A percentile compares a stretch with the other conserved stretches of the same genome.
These are phyloP conservation scores for Trissonchulus sp. DNA, from an alignment of 2,888 invertebrate genomes.

Conservation along the genomic window DNA sequence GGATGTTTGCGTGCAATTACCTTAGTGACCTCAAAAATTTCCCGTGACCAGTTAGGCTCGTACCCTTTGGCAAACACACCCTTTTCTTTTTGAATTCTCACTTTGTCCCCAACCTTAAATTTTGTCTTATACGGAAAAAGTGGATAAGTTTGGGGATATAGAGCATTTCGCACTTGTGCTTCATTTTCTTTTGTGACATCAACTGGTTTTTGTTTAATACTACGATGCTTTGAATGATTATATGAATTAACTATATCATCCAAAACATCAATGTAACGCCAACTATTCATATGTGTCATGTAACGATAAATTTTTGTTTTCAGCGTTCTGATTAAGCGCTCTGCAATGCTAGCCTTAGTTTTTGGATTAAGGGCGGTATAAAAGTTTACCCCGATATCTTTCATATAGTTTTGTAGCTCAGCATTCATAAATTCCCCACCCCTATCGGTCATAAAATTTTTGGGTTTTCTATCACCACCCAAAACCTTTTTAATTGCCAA, in stretches of 20 bases:
- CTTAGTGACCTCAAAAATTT: too few species aligned
- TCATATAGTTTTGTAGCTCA: too few species aligned
- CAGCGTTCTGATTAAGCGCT: too few species aligned
- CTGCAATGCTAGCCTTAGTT: too few species aligned
- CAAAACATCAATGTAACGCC: not conserved
- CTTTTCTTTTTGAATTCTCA: not conserved
- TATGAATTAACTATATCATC: constrained; percentile 10
- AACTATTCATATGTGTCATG: constrained; percentile 13
- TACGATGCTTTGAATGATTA: not conserved
- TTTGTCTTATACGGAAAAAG: too few species aligned
- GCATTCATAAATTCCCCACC: too few species aligned
- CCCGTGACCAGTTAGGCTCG: not conserved
- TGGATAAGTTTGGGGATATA: too few species aligned
- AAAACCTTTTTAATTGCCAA: too few species aligned
- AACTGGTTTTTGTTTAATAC: not conserved
- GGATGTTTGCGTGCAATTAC: too few species aligned
- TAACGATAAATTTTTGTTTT: too few species aligned
- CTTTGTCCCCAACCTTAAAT: constrained; percentile 22
- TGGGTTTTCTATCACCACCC: too few species aligned
- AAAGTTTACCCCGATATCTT: not conserved
- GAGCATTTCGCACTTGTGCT: not conserved
- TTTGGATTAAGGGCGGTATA: not conserved
- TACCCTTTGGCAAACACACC: not conserved
- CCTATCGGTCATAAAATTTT: not conserved
- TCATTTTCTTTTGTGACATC: constrained; percentile 13